These are phyloP conservation scores for Lochmaea crataegi DNA, from an alignment of 2,888 invertebrate genomes.

Conservation along the genomic window DNA sequence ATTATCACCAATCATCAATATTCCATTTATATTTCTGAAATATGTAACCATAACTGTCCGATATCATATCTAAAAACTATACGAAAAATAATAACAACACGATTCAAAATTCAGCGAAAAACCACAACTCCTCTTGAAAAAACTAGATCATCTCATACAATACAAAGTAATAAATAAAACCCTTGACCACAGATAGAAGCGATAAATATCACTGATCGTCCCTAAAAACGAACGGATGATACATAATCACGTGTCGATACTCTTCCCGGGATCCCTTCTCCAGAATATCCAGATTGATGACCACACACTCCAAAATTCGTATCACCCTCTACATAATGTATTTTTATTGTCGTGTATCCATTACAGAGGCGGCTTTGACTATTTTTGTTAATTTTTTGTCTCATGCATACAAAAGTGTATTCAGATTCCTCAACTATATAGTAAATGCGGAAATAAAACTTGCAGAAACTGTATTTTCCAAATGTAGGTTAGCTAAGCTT, in stretches of 20 bases:
- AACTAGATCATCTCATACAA: conserved; percentile 32
- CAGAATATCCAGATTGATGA: conserved; percentile 41
- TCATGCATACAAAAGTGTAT: not conserved
- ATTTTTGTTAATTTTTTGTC: not conserved
- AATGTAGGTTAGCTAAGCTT: too few species aligned
- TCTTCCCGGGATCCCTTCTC: conserved; percentile 24
- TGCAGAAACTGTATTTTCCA: too few species aligned
- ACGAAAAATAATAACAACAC: conserved; percentile 24
- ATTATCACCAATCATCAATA: not conserved
- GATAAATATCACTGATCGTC: conserved; percentile 42
- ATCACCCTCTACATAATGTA: conserved; percentile 39
- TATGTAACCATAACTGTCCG: conserved; percentile 9
- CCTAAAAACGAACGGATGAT: conserved; percentile 39
- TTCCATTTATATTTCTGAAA: conserved; percentile 5
- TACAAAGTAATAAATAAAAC: conserved; percentile 36
- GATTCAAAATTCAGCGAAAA: conserved; percentile 13
- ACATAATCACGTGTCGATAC: conserved; percentile 41
- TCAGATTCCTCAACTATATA: too few species aligned
- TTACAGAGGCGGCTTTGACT: not conserved
- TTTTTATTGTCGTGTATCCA: conserved; percentile 39
- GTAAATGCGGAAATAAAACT: too few species aligned
- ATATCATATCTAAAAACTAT: conserved; percentile 5
- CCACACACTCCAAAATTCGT: conserved; percentile 36
- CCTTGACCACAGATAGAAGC: conserved; percentile 30
- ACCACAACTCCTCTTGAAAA: conserved; percentile 11